phyloP scores from a whole-genome alignment of 2,888 invertebrate species.

The Mythimna albipuncta region DNA sequence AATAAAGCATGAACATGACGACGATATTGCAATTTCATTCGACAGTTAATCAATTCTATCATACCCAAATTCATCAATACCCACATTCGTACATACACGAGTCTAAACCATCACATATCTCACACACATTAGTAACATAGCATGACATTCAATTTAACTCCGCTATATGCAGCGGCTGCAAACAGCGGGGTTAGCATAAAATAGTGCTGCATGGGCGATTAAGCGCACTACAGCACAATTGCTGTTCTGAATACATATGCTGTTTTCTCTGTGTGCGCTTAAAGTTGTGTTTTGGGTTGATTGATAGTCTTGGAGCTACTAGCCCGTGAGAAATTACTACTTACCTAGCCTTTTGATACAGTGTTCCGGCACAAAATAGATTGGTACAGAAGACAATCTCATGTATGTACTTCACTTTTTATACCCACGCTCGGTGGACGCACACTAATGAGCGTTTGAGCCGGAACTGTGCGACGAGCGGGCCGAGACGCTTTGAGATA shows the following conservation, averaged over 20 bases:
- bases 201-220: slow-evolving; percentile 41
- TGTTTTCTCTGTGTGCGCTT: slow-evolving; percentile 1
- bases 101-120: slow-evolving; percentile 26
- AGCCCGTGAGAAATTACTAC: too few relatives aligned
- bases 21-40: too few relatives aligned
- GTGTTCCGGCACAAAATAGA: too few relatives aligned
- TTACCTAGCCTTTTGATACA: too few relatives aligned
- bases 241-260: slow-evolving; percentile 34
- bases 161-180: slow-evolving; percentile 18
- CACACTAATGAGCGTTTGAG: too few relatives aligned
- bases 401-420: too few relatives aligned
- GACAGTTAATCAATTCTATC: too few relatives aligned
- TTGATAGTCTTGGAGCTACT: not conserved
- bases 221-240: slow-evolving; percentile 32
- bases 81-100: not conserved
- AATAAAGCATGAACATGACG: too few relatives aligned
- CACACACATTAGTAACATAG: slow-evolving; percentile 3
- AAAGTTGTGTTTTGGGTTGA: slow-evolving; percentile 18
- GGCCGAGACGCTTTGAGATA: too few relatives aligned
- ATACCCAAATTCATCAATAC: not conserved
- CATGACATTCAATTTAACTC: slow-evolving; percentile 49
- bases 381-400: too few relatives aligned
- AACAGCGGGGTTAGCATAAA: slow-evolving; percentile 50
- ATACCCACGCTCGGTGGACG: too few relatives aligned
- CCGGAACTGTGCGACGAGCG: too few relatives aligned